Evolutionary conservation across 2,888 invertebrate genomes (phyloP), one percentile per base, ranked within the genome.

Genomic region (Scaptomyza polygonia): DNA sequence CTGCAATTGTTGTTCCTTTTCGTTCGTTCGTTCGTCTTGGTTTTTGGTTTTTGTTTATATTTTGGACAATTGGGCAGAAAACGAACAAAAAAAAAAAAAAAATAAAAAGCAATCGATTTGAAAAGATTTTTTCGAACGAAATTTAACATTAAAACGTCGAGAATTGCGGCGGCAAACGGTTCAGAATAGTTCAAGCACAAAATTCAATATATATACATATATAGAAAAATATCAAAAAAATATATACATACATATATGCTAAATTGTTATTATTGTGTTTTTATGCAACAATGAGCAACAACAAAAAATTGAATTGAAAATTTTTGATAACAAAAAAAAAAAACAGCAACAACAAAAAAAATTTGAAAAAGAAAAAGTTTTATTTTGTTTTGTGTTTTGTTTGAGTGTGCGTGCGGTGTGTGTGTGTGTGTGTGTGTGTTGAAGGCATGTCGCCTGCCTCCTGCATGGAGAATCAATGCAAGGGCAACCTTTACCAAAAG

Each of bases 11-110:
- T 56, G 32, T 48, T 29, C 11, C 3, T 5, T 16, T 4, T 16
- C 0, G 7, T 12, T 21, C 5, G 21, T 44, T 5, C 34, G 27
- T 39, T n/a, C 49, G 32, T 51, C 32, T 61, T 36, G 8, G 3
- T 32, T n/a, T 36, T 29, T 12, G 40, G 12, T 39, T 39, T 48
- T 55, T 82, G 86, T 80, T 76, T 79, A 86, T 83, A 79, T 86
- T 83, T 83, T 83, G 86, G 84, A 83, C 84, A 86, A 86, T 86
- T 80, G 86, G 86, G 80, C 80, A 80, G 80, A 40, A 68, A 58
- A 67, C 72, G 59, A 43, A 52, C 67, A 51, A 63, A 36, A 58
- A 67, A 71, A 67, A 43, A 52, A 73, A 51, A 63, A 36, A 43
- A 72, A 58, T 42, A 62, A 58, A n/a, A n/a, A n/a, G n/a, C n/a